Percentiles rank a stretch among this genome's conserved stretches.
phyloP scores from a whole-genome alignment of 2,113 vertebrate species.

The Myrmecophaga tridactyla region DNA sequence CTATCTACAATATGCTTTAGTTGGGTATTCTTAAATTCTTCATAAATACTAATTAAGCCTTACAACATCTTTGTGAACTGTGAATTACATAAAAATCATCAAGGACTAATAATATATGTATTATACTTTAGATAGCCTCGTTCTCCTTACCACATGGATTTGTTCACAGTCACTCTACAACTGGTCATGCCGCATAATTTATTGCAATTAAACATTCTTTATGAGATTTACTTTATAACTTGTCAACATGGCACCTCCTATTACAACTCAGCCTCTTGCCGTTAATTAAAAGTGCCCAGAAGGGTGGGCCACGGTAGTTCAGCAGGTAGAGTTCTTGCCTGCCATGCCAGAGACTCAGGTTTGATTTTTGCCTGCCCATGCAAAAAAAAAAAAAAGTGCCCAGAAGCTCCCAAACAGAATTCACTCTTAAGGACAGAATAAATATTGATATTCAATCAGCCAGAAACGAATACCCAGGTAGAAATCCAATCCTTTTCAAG shows the following conservation, averaged over 20 bases:
- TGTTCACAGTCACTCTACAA: background rate
- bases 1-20: background rate
- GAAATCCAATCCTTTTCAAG: background rate
- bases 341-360: too few species aligned
- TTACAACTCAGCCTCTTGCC: background rate
- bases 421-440: background rate
- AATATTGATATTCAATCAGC: background rate
- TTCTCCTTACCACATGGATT: background rate
- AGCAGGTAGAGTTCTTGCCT: too few species aligned
- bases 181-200: background rate
- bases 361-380: too few species aligned
- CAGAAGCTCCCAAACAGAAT: background rate
- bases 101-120: background rate
- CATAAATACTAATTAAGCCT: slow-evolving; percentile 6
- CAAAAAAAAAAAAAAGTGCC: background rate
- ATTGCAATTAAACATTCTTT: background rate
- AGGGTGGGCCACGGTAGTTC: too few species aligned
- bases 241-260: slow-evolving; percentile 12
- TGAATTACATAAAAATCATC: background rate
- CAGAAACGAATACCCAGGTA: background rate
- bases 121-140: background rate
- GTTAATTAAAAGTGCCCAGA: background rate
- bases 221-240: slow-evolving; percentile 16
- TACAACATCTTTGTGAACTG: background rate
- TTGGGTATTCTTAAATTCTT: background rate